Conservation (phyloP, 2,113 vertebrate genomes). For the Indicator maculatus region DNA sequence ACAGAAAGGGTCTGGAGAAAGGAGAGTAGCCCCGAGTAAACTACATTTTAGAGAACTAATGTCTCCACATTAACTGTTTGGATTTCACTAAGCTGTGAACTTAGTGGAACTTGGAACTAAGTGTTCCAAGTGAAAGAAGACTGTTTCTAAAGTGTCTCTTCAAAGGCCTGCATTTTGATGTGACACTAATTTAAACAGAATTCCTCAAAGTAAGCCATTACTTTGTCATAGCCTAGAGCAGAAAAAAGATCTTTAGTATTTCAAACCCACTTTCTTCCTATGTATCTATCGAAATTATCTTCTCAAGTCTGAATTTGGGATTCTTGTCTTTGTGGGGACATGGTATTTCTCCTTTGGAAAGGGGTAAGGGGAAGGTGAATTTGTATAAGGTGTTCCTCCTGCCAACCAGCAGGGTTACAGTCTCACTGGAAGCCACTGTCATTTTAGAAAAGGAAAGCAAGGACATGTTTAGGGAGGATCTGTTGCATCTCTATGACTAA, state of each 20-base stretch:
- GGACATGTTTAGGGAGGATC: background rate
- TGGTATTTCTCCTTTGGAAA: background rate
- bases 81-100: background rate
- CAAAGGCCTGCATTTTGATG: background rate
- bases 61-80: background rate
- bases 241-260: background rate
- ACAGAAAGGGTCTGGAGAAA: background rate
- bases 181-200: background rate
- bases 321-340: background rate
- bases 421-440: background rate
- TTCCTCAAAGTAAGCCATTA: background rate
- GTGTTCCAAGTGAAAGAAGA: background rate
- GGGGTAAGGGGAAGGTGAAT: background rate
- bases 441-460: background rate
- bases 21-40: background rate
- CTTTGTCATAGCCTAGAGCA: background rate
- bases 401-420: background rate
- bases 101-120: background rate
- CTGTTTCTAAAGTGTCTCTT: background rate
- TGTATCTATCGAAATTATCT: background rate
- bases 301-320: background rate
- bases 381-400: background rate
- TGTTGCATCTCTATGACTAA: background rate
- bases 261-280: background rate
- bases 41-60: background rate